Percentiles rank a stretch among this genome's conserved stretches.
These are phyloP conservation scores for Holotrichia oblita DNA, from an alignment of 1,140 invertebrate species.

Conservation along the genomic window DNA sequence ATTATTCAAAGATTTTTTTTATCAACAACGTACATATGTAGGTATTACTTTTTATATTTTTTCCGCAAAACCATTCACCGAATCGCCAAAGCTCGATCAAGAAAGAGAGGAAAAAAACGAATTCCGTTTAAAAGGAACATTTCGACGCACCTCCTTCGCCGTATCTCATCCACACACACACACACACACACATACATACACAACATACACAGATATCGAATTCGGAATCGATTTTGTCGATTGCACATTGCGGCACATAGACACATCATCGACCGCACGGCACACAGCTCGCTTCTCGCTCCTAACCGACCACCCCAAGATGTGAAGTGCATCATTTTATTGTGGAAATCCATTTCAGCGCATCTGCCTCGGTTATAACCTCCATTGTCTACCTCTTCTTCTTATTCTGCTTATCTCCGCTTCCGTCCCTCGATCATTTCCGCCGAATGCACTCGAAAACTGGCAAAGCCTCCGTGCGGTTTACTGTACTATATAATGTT, in stretches of 20 bases:
- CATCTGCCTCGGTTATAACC: conserved; percentile 48
- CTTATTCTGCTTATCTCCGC: conserved; percentile 60
- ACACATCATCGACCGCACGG: conserved; percentile 41
- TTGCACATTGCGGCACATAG: conserved; percentile 42
- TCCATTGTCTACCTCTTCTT: conserved; percentile 60
- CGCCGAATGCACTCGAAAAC: conserved; percentile 59
- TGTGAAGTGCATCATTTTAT: conserved; percentile 49
- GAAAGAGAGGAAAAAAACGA: neutral
- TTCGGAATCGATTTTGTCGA: conserved; percentile 35
- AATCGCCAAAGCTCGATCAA: neutral
- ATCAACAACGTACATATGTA: no score
- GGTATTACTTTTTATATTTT: neutral
- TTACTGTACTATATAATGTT: conserved; percentile 40
- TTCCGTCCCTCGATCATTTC: conserved; percentile 59
- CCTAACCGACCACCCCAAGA: conserved; percentile 41
- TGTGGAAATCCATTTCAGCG: conserved; percentile 48
- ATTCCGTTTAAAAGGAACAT: neutral
- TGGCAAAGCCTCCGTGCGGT: conserved; percentile 51
- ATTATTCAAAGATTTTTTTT: no score
- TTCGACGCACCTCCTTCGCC: neutral
- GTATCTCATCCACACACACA: neutral
- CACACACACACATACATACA: neutral
- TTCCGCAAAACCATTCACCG: neutral
- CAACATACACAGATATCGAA: conserved; percentile 5
- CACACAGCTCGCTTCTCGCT: conserved; percentile 32